phyloP scores from a whole-genome alignment of 1,140 invertebrate genomes.

The Gryllus bimaculatus region DNA sequence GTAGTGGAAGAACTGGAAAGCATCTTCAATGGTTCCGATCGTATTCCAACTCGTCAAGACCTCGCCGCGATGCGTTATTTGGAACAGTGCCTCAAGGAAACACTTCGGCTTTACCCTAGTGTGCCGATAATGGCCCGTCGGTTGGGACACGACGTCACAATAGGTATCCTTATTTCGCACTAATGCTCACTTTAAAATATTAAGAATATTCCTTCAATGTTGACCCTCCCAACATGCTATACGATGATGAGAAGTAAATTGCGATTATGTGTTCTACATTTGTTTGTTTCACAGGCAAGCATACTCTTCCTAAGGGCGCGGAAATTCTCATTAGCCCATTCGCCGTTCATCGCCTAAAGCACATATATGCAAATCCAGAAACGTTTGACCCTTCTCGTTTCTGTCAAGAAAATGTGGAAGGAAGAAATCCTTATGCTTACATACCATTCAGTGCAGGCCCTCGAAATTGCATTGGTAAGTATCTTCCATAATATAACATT shows the following conservation, averaged over 20 bases:
- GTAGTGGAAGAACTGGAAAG: conserved; percentile 47
- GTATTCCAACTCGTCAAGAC: conserved; percentile 44
- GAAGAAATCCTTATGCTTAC: conserved; percentile 51
- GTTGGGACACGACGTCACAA: conserved; percentile 43
- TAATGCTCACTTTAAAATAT: not conserved
- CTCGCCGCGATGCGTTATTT: conserved; percentile 50
- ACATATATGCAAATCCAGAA: conserved; percentile 59
- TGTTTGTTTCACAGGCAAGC: conserved; percentile 24
- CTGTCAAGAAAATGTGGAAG: conserved; percentile 39
- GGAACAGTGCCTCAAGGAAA: conserved; percentile 58
- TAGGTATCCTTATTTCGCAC: conserved; percentile 32
- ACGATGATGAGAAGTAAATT: not conserved
- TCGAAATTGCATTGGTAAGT: conserved; percentile 54
- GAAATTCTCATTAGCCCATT: conserved; percentile 41
- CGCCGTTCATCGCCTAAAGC: conserved; percentile 52
- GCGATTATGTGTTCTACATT: not conserved
- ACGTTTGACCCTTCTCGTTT: conserved; percentile 65
- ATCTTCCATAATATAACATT: conserved; percentile 10
- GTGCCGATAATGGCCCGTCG: conserved; percentile 53
- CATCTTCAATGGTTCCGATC: conserved; percentile 41
- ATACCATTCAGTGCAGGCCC: conserved; percentile 62
- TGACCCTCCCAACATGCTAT: not conserved
- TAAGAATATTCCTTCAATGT: not conserved
- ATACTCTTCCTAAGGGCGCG: conserved; percentile 34
- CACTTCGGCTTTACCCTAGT: conserved; percentile 54